These are phyloP conservation scores for Aphelenchoides fujianensis DNA, from an alignment of 1,140 invertebrate genomes.

Conservation along the genomic window DNA sequence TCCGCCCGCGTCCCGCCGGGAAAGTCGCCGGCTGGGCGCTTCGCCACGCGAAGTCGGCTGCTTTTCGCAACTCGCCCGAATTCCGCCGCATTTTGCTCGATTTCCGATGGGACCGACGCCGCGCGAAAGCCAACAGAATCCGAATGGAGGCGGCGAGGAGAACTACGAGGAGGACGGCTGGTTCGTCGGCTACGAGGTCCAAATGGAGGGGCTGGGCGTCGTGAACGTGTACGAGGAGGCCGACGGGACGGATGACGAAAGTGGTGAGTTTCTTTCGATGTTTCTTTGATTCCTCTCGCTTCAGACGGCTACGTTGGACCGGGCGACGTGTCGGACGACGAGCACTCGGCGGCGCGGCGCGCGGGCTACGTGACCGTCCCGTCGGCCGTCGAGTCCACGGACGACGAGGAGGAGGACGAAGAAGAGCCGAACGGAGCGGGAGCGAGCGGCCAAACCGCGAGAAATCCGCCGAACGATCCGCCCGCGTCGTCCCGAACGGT, in stretches of 20 bases:
- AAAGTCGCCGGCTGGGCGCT: too few species aligned
- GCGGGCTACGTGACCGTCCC: constrained; percentile 22
- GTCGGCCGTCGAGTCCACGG: constrained; percentile 7
- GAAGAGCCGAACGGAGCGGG: constrained; percentile 7
- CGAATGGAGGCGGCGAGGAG: neutral
- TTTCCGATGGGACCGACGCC: constrained; percentile 11
- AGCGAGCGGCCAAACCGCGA: too few species aligned
- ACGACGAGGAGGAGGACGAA: neutral
- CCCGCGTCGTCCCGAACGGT: neutral
- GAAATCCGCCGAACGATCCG: too few species aligned
- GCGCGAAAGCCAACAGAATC: neutral
- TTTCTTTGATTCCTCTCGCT: constrained; percentile 9
- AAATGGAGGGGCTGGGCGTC: constrained; percentile 28
- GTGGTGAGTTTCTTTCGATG: constrained; percentile 19
- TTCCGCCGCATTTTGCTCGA: neutral
- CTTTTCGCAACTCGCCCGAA: neutral
- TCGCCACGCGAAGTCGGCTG: too few species aligned
- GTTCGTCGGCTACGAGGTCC: constrained; percentile 32
- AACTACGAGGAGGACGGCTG: constrained; percentile 29
- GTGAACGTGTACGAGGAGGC: constrained; percentile 23
- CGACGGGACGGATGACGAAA: too few species aligned
- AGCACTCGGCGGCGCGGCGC: constrained; percentile 2
- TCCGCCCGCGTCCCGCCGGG: too few species aligned
- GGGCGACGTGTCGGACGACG: constrained; percentile 21
- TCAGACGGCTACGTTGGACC: constrained; percentile 27